Conservation (phyloP, 2,113 vertebrate species). For the Sebastes fasciatus region DNA sequence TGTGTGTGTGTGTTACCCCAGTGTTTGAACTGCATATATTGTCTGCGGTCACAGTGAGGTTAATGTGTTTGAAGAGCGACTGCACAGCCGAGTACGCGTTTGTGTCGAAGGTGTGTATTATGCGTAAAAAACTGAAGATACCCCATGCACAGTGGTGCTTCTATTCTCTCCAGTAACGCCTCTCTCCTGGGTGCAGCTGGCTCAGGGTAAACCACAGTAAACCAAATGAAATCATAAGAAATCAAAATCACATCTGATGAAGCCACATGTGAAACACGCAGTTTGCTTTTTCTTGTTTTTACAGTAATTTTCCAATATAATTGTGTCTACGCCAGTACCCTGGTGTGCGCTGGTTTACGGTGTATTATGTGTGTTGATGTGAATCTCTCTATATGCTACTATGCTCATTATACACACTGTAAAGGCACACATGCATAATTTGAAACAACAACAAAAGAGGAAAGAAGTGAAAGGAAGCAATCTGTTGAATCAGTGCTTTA, state of each 20-base stretch:
- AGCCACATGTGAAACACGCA: no score
- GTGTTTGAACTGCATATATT: slow-evolving; percentile 30
- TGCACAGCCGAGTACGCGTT: slow-evolving; percentile 24
- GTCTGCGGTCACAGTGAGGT: slow-evolving; percentile 8
- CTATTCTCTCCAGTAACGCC: no score
- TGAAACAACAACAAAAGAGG: not conserved
- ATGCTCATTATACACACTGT: slow-evolving; percentile 5
- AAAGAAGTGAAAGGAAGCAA: not conserved
- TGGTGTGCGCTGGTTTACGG: no score
- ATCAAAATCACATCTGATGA: no score
- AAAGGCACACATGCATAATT: not conserved
- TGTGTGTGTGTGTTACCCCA: not conserved
- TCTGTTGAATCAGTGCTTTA: not conserved
- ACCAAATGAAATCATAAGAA: no score
- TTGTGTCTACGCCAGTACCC: no score
- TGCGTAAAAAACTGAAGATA: not conserved
- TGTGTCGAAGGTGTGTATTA: slow-evolving; percentile 28
- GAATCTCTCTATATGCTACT: not conserved
- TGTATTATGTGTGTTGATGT: not conserved
- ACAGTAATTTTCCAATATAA: no score
- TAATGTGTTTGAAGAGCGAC: slow-evolving; percentile 42
- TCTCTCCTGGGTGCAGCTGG: no score
- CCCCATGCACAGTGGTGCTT: no score
- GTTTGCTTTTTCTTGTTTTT: no score
- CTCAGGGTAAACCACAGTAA: no score